Base-by-base conservation (phyloP, 2,888 invertebrate species). In the Brenthis hecate region DNA sequence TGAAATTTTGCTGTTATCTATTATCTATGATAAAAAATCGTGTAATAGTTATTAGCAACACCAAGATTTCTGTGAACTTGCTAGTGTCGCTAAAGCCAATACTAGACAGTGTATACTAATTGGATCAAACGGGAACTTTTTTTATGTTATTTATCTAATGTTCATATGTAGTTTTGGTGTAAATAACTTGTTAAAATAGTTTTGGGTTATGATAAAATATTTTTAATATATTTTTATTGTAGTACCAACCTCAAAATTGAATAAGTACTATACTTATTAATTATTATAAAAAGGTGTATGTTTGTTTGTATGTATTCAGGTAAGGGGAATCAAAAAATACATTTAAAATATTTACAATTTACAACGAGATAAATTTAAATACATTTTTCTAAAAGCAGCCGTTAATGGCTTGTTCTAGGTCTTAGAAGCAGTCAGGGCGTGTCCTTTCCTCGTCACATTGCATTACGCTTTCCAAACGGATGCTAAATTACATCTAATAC, bases 391-490 rank as follows among this genome's bases (percentile, higher is more conserved):
- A 28, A 28, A 28, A 28, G 28, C 28, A 28, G 28, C 28, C 28
- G 28, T 28, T 28, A 28, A 4, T 28, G 28, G 28, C 28, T 79
- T 73, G 73, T 83, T 80, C 71, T 79, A 94, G 94, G 99, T 99
- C 71, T 94, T 99, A 76, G 99, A 99, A 89, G 97, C 98, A 64
- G 97, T 99, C 72, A 94, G 98, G 75, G 96, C 97, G 85, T 97
- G 98, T 82, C 99, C 99, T 65, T 99, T 99, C 93, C 95, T 99
- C 76, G 99, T 99, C 79, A 98, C 98, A 53, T 94, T 99, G 76
- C 98, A 98, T 91, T 99, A 99, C 91, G 99, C 99, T 85, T 99
- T 99, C 94, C 99, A 99, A 93, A 98, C 99, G 11, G 98, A 99
- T 82, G 96, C 98, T 65, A 99, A 99, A 92, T 94, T 99, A 76